These are phyloP conservation scores for Pterobdella sp. DNA, from an alignment of 2,888 invertebrate species.

Conservation along the genomic window DNA sequence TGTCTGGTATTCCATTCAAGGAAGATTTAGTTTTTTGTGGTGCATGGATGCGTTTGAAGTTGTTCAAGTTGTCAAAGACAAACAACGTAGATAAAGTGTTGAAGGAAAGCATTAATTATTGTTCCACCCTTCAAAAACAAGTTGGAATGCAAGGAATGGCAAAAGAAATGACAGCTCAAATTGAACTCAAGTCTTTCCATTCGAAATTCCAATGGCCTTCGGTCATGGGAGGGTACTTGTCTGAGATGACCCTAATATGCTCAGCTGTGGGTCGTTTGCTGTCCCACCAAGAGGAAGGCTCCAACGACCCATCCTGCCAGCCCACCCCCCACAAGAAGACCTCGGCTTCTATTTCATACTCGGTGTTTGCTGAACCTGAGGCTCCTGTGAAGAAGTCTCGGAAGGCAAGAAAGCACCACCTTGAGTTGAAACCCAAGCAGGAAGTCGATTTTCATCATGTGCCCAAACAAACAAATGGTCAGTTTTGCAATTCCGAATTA, in stretches of 20 bases:
- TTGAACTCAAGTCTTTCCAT: background rate
- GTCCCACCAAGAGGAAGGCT: background rate
- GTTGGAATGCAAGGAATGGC: background rate
- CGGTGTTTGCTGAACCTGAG: background rate
- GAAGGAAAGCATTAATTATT: background rate
- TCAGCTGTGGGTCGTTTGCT: background rate
- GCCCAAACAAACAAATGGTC: too few species aligned
- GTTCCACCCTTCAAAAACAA: background rate
- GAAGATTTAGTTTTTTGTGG: background rate
- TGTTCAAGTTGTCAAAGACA: background rate
- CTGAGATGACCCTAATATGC: slow-evolving; percentile 11
- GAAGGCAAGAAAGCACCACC: slow-evolving; percentile 5
- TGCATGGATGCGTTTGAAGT: background rate
- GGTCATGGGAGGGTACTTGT: background rate
- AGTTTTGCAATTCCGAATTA: too few species aligned
- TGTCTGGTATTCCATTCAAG: too few species aligned
- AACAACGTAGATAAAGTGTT: background rate
- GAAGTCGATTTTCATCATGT: too few species aligned
- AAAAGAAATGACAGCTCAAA: background rate
- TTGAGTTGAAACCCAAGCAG: slow-evolving; percentile 7
- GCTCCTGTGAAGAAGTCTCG: slow-evolving; percentile 22
- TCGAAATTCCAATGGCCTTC: slow-evolving; percentile 4
- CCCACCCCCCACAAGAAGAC: background rate
- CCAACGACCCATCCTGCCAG: background rate
- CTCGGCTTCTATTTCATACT: background rate